These are phyloP conservation scores for Julus scanicus DNA, from an alignment of 2,888 invertebrate genomes.

Conservation along the genomic window DNA sequence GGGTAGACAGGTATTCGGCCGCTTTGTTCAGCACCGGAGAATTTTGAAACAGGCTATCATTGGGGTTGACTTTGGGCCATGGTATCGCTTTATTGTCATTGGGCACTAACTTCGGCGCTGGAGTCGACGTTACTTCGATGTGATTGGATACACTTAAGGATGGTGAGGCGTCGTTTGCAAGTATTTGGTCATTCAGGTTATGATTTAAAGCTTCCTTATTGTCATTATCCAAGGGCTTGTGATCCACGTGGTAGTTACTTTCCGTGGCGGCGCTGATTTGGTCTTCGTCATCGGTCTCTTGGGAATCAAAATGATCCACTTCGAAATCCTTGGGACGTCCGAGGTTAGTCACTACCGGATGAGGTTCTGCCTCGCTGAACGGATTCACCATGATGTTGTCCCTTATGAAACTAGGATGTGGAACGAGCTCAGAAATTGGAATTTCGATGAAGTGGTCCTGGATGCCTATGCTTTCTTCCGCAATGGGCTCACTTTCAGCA, in stretches of 20 bases:
- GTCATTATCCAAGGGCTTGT: not conserved
- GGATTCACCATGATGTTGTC: not conserved
- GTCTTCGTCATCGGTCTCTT: not conserved
- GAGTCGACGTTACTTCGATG: not conserved
- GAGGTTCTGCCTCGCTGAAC: conserved; percentile 7
- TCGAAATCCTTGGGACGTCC: conserved; percentile 40
- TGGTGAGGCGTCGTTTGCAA: not conserved
- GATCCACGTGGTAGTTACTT: not conserved
- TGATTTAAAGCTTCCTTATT: not conserved
- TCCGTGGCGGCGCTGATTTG: not conserved
- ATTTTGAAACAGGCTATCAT: not conserved
- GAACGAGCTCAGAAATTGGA: conserved; percentile 31
- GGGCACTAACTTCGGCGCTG: not conserved
- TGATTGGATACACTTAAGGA: not conserved
- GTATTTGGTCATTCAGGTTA: not conserved
- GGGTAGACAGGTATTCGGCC: not conserved
- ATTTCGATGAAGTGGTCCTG: conserved; percentile 46
- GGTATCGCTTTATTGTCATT: not conserved
- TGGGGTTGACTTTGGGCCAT: not conserved
- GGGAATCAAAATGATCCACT: not conserved
- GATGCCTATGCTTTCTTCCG: conserved; percentile 18
- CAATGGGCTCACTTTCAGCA: conserved; percentile 20
- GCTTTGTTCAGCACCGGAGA: not conserved
- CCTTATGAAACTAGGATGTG: not conserved
- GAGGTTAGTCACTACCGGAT: not conserved